Evolutionary conservation across 2,888 invertebrate genomes (phyloP), one percentile per base, ranked within the genome.

Genomic region (Diploptera punctata): DNA sequence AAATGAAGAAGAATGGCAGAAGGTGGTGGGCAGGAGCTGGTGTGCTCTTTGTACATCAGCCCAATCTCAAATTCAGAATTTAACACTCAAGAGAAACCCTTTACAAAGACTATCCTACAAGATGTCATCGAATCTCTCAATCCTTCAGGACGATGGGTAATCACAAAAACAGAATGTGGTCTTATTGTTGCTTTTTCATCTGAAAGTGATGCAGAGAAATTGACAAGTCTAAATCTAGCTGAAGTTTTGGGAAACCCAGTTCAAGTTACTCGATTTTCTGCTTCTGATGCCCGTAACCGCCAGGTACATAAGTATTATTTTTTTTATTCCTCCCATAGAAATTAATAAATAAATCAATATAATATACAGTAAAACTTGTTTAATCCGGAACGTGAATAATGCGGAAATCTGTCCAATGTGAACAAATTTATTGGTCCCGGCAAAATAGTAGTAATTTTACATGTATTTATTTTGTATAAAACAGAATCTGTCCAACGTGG

Each of bases 191-290:
- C 83, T 2, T 83, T 85, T 60, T 78, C 78, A 0, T 78, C 80
- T 4, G 83, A 84, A 76, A 75, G 77, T 2, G 84, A 84, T 60
- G 83, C 83, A 1, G 83, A 84, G 19, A 83, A 81, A 0, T 78
- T 85, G 24, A 80, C 81, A 68, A 80, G 80, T 19, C 79, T 81
- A 3, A 82, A 84, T 73, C 77, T 85, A 7, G 82, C 83, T 0
- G 80, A 81, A 31, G 78, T 83, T 33, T 83, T 85, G 67, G 80
- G 81, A 43, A 81, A 81, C 43, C 83, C 85, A 3, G 81, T 86
- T 49, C 76, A 78, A 76, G 84, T 83, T 13, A 83, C 83, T 0
- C 81, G 83, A 73, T 82, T 85, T 76, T 81, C 81, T 43, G 81
- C 81, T n/a, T 79, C 81, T 70, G 82, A 82, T 74, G 79, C 81